Evolutionary conservation across 2,797 vertebrate genomes (phyloP).

Genomic region (Synaphobranchus kaupii): DNA sequence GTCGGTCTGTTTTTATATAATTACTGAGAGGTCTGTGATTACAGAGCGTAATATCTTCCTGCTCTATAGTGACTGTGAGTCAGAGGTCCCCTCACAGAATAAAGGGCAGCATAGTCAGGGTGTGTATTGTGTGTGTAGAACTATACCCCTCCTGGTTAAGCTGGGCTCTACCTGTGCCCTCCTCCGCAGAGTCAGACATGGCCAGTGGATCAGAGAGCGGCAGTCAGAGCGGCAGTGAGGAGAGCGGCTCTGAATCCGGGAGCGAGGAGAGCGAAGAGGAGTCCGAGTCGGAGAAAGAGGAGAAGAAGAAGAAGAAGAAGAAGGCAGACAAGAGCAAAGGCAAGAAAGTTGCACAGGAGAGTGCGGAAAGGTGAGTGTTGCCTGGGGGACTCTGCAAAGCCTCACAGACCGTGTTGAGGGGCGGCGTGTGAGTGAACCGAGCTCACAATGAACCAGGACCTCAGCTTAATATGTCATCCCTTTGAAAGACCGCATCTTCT

Average conservation of each 20-base stretch:
- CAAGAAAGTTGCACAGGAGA: conserved; percentile 63
- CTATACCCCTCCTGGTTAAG: not conserved
- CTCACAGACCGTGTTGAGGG: not conserved
- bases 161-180: not conserved
- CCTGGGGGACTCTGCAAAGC: too few species aligned
- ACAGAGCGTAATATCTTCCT: not conserved
- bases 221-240: conserved; percentile 68
- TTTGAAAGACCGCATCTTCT: too few species aligned
- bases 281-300: conserved; percentile 65
- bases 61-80: not conserved
- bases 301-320: conserved; percentile 71
- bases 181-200: conserved; percentile 81
- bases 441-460: not conserved
- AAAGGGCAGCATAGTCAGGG: not conserved
- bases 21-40: not conserved
- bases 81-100: not conserved
- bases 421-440: not conserved
- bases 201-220: conserved; percentile 77
- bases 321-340: conserved; percentile 62
- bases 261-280: conserved; percentile 81
- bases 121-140: not conserved
- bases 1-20: not conserved
- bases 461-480: not conserved
- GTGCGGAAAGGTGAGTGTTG: conserved; percentile 59
- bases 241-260: conserved; percentile 75